Evolutionary conservation across 1,140 invertebrate species (phyloP), one percentile per base, ranked within the genome.

Genomic region (Trichomalopsis sarcophagae): DNA sequence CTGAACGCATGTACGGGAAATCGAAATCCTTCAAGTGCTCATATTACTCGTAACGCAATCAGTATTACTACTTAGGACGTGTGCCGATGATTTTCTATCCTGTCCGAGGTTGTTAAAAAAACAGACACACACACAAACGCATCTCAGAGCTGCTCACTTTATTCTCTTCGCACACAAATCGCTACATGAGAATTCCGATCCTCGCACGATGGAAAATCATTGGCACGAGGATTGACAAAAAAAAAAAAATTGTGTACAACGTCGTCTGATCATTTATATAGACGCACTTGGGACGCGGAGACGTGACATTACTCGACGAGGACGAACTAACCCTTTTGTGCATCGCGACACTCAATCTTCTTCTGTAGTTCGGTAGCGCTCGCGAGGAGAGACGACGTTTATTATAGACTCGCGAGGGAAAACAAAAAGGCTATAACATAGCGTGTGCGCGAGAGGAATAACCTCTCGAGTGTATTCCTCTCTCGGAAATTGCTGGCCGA

Each of bases 401-500:
- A 40, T 7, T 76, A 44, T n/a, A 40, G 36, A 44, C 40, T 27
- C 9, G 6, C 40, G 74, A 76, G 40, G 36, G 21, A 76, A 76
- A 44, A 44, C 17, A 3, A 44, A 78, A 27, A n/a, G 44, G 23
- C 23, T 44, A 36, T 76, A 44, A 21, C 17, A 76, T 1, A 47
- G 40, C 23, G 40, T 44, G 44, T 14, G 73, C 47, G n/a, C 21
- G 69, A 27, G 69, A 71, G 50, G 47, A 75, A 85, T 84, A 81
- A 68, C 71, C 14, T 81, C 14, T 81, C 50, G 50, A 47, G n/a
- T 10, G 47, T 66, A 75, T 30, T 77, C 66, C 69, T 71, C 27
- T 69, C 36, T 69, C 62, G 44, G 21, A 40, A 78, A 84, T 76
- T 55, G 27, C 80, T 73, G 33, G 50, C 14, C 55, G 23, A 21